A percentile compares a stretch with the other conserved stretches of the same genome.
phyloP scores from a whole-genome alignment of 2,888 invertebrate genomes.

The Leptopilina syphax region DNA sequence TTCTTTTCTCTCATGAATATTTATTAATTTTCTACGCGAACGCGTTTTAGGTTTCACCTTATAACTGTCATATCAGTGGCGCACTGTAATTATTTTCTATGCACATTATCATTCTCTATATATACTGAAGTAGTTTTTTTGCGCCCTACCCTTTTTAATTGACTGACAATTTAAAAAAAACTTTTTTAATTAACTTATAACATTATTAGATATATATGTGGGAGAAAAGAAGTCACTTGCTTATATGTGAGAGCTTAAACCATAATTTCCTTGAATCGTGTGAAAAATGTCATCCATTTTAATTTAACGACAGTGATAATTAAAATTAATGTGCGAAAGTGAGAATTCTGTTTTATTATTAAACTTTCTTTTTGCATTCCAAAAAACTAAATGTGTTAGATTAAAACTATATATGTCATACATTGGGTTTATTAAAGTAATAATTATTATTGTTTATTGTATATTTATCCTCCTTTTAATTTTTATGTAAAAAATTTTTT shows the following conservation, averaged over 20 bases:
- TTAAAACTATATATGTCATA: too few relatives aligned
- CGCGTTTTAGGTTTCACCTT: not conserved
- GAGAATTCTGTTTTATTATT: too few relatives aligned
- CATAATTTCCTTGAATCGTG: not conserved
- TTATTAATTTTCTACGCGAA: not conserved
- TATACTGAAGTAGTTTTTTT: not conserved
- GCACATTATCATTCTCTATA: not conserved
- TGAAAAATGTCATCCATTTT: conserved; percentile 7
- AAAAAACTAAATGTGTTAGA: too few relatives aligned
- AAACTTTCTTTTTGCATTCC: too few relatives aligned
- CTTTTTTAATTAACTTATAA: not conserved
- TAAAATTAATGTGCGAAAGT: not conserved
- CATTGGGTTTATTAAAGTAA: too few relatives aligned
- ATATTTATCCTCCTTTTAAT: too few relatives aligned
- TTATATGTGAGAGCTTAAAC: not conserved
- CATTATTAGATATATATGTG: not conserved
- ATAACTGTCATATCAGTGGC: not conserved
- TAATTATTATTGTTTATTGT: too few relatives aligned
- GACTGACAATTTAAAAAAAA: not conserved
- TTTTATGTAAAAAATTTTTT: too few relatives aligned
- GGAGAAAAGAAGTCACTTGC: not conserved
- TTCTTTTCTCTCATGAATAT: conserved; percentile 1
- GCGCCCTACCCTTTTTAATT: not conserved
- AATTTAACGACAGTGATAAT: conserved; percentile 9
- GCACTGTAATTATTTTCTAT: not conserved